These are phyloP conservation scores for Mesochorus sp. DNA, from an alignment of 2,888 invertebrate species.

Conservation along the genomic window DNA sequence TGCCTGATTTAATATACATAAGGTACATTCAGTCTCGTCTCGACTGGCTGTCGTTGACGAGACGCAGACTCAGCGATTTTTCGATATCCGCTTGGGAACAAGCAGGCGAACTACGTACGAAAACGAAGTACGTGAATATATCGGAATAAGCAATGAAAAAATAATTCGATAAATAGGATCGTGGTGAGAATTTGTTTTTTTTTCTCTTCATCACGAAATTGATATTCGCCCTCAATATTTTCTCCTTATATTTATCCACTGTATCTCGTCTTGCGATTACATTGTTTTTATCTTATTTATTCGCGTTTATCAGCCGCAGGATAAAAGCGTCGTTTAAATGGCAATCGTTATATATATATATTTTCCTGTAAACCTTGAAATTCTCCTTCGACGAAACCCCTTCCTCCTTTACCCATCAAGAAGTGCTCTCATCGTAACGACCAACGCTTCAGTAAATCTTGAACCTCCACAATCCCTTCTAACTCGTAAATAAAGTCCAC, in stretches of 20 bases:
- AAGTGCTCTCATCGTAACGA: not conserved
- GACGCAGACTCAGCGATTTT: constrained; percentile 71
- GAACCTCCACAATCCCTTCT: not conserved
- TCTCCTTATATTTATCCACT: no score
- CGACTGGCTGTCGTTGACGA: constrained; percentile 62
- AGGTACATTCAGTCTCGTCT: not conserved
- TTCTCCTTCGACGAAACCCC: not conserved
- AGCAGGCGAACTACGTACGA: not conserved
- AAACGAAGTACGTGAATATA: not conserved
- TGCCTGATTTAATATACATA: not conserved
- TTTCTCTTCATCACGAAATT: no score
- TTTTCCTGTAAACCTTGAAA: no score
- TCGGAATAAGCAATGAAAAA: not conserved
- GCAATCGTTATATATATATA: no score
- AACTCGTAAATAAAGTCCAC: constrained; percentile 26
- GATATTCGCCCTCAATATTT: no score
- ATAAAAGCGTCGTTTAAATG: no score
- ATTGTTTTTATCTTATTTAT: no score
- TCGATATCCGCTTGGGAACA: constrained; percentile 42
- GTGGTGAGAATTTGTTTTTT: no score
- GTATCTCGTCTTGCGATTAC: no score
- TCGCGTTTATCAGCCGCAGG: no score
- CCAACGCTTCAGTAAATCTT: constrained; percentile 23
- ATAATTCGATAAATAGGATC: not conserved
- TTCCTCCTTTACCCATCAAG: not conserved